These are phyloP conservation scores for Holothuria leucospilota DNA, from an alignment of 53 echinoderm and acorn worm genomes.

Conservation along the genomic window DNA sequence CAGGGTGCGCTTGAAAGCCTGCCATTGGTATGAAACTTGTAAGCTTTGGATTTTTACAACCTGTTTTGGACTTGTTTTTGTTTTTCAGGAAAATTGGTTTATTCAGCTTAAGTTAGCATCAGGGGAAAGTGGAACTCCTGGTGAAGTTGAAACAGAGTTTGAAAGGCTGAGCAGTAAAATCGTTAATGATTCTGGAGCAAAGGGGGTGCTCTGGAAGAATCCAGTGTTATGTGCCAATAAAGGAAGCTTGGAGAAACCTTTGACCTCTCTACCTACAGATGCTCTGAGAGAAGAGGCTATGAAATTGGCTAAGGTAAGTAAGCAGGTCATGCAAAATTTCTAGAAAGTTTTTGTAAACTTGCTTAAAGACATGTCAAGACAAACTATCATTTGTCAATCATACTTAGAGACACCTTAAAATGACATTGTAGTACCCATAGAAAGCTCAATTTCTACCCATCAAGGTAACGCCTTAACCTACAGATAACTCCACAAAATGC, in stretches of 20 bases:
- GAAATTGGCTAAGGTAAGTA: slow-evolving; percentile 84
- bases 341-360: background rate
- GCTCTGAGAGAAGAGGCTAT: slow-evolving; percentile 92
- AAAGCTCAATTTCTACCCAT: no score
- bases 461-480: no score
- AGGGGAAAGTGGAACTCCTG: slow-evolving; percentile 45
- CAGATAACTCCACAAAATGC: no score
- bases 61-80: background rate
- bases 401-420: no score
- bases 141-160: slow-evolving; percentile 82
- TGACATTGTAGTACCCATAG: no score
- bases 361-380: background rate
- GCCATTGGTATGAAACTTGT: no score
- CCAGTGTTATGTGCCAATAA: slow-evolving; percentile 84
- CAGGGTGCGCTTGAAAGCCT: no score
- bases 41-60: no score
- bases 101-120: slow-evolving; percentile 88
- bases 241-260: slow-evolving; percentile 91
- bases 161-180: slow-evolving; percentile 81
- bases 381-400: no score
- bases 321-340: background rate
- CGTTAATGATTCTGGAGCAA: slow-evolving; percentile 71
- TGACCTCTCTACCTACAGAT: slow-evolving; percentile 94
- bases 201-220: slow-evolving; percentile 85
- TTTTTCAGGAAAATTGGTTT: slow-evolving; percentile 86